Evolutionary conservation across 2,113 vertebrate genomes (phyloP).

Genomic region (Mastomys natalensis): DNA sequence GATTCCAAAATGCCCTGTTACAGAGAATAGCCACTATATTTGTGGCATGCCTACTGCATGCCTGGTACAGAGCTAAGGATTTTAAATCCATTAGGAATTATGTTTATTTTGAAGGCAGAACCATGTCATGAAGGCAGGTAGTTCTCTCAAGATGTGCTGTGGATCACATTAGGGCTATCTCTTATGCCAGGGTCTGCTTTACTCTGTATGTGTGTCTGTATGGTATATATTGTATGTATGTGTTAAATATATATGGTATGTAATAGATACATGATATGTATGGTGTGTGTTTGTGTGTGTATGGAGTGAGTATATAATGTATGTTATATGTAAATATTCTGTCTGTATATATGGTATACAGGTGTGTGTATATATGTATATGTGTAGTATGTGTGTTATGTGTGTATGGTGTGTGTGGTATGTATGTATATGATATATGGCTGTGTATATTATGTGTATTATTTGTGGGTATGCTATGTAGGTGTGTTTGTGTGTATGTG

Average conservation of each 20-base stretch:
- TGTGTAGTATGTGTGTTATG: neutral
- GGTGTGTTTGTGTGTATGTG: neutral
- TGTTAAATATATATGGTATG: no score
- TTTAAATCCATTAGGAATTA: constrained; percentile 20
- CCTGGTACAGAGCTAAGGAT: neutral
- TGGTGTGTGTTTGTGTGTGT: neutral
- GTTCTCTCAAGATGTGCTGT: neutral
- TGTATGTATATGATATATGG: neutral
- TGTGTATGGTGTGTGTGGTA: neutral
- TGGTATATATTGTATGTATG: neutral
- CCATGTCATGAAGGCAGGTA: neutral
- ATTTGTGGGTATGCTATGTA: neutral
- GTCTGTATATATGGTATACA: neutral
- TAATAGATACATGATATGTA: neutral
- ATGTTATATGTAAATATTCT: neutral
- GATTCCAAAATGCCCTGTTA: neutral
- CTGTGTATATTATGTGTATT: neutral
- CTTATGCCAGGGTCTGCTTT: neutral
- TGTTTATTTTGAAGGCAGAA: neutral
- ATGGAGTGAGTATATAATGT: neutral
- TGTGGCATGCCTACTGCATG: neutral
- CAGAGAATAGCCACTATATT: neutral
- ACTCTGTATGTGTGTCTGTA: neutral
- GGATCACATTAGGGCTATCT: neutral
- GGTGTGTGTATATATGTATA: neutral